phyloP scores from a whole-genome alignment of 2,888 invertebrate species.

The Chromoteleia sp. region DNA sequence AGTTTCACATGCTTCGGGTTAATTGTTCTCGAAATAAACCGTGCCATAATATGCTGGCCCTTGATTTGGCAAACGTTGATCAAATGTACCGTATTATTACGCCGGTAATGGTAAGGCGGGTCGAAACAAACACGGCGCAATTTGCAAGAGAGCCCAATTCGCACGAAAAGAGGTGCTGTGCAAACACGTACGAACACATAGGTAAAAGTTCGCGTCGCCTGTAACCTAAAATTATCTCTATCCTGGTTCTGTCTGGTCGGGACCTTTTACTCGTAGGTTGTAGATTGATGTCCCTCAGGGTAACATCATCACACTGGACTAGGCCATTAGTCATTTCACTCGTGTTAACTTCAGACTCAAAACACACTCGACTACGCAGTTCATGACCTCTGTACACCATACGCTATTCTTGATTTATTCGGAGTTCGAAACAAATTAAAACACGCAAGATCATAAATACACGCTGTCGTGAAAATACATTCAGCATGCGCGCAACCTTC shows the following conservation, averaged over 20 bases:
- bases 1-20: too few relatives aligned
- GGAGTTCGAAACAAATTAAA: slow-evolving; percentile 53
- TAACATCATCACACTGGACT: slow-evolving; percentile 76
- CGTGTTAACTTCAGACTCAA: slow-evolving; percentile 79
- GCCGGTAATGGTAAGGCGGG: background rate
- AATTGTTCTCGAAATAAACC: too few relatives aligned
- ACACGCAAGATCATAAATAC: slow-evolving; percentile 48
- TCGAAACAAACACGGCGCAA: background rate
- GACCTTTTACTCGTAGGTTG: slow-evolving; percentile 60
- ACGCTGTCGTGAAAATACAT: slow-evolving; percentile 34
- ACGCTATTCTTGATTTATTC: slow-evolving; percentile 61
- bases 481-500: slow-evolving; percentile 9
- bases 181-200: background rate
- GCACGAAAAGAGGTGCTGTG: too few relatives aligned
- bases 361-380: slow-evolving; percentile 76
- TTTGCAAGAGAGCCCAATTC: background rate
- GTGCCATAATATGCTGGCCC: too few relatives aligned
- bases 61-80: slow-evolving; percentile 12
- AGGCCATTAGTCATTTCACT: slow-evolving; percentile 79
- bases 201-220: slow-evolving; percentile 33
- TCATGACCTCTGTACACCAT: slow-evolving; percentile 73
- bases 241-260: slow-evolving; percentile 57
- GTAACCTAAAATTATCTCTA: slow-evolving; percentile 54
- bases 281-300: slow-evolving; percentile 79
- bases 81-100: background rate